phyloP scores from a whole-genome alignment of 2,797 vertebrate genomes.

The Malurus splendens region DNA sequence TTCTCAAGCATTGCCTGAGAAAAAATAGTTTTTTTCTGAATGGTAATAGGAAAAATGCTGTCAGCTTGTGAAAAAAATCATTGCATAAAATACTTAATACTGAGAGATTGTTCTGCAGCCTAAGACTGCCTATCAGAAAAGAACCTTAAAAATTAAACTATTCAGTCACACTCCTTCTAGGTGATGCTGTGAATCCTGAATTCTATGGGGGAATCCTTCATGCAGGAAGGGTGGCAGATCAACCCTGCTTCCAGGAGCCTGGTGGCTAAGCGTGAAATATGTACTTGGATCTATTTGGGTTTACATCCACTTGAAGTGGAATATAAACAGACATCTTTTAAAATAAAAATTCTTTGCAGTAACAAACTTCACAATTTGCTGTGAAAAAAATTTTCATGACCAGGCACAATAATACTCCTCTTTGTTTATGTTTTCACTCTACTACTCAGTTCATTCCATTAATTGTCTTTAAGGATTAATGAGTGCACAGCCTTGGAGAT shows the following conservation, averaged over 20 bases:
- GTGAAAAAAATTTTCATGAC: neutral
- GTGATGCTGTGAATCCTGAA: neutral
- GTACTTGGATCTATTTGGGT: neutral
- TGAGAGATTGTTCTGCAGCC: neutral
- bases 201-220: neutral
- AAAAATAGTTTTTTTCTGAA: neutral
- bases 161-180: neutral
- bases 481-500: neutral
- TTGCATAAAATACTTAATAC: neutral
- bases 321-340: neutral
- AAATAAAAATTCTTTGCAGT: neutral
- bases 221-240: neutral
- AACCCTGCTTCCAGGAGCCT: neutral
- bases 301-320: neutral
- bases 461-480: neutral
- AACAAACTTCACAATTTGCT: neutral
- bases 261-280: neutral
- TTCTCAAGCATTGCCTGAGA: neutral
- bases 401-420: neutral
- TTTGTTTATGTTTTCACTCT: neutral
- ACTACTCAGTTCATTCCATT: neutral
- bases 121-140: neutral
- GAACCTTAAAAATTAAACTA: neutral
- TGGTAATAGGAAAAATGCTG: neutral
- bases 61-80: accelerated